Base-by-base conservation (phyloP, 1,140 invertebrate species). In the Vanessa tameamea region DNA sequence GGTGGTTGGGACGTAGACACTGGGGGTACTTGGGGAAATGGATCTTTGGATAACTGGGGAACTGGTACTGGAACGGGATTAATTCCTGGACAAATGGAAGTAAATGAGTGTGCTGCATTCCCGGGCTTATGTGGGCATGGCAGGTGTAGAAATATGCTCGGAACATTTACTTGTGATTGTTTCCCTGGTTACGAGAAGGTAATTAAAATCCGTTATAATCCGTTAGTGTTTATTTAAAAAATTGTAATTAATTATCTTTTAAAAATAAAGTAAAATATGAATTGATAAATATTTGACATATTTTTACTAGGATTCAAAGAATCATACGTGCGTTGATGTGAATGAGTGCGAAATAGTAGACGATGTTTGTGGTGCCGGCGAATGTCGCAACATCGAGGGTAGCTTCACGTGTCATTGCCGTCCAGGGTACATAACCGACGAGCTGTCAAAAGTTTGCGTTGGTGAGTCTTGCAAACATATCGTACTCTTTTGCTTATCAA, bases 341-440 rank as follows among this genome's bases (percentile, higher is more conserved):
- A 96, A 98, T 86, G 97, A 98, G 87, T 98, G 97, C 86, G 95
- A 94, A 81, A 97, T 98, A 43, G 96, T 97, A 63, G 95, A 95
- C 76, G 96, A 95, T 55, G 96, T 97, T 20, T 98, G 97, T 91
- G 96, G 96, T 1, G 96, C 97, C 80, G 97, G 97, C 26, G 95
- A 95, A 11, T 98, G 97, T 89, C 94, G 95, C 72, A 98, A 98
- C 88, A 95, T 95, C 8, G 96, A 96, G 50, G 97, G 97, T 9
- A 95, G 95, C 82, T 98, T 98, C 90, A 94, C 94, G 15, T 98
- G 97, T 88, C 95, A 96, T 61, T 98, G 97, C 90, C 94, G 95
- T 77, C 91, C 95, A 55, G 97, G 97, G 4, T 97, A 95, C 86
- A 94, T 95, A 69, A 95, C 95, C 59, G 96, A 95, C 64, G 94